phyloP scores from a whole-genome alignment of 2,113 vertebrate species.

The Vidua macroura region DNA sequence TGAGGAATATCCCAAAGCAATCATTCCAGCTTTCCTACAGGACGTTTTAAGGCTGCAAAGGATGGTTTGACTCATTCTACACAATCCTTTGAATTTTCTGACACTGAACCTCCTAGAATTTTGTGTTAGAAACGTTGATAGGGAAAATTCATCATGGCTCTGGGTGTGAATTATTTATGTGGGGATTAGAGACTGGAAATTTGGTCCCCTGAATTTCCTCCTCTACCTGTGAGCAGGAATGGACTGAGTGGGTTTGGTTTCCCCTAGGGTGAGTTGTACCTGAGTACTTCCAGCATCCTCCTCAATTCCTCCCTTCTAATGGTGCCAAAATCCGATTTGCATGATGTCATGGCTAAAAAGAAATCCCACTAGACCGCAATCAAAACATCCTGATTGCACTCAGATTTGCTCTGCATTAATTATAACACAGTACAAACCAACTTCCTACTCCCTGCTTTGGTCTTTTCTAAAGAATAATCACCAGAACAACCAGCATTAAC shows the following conservation, averaged over 20 bases:
- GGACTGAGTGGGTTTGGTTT: not conserved
- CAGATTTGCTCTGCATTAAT: constrained; percentile 38
- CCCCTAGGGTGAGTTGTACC: not conserved
- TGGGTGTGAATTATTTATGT: not conserved
- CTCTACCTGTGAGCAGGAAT: not conserved
- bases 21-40: not conserved
- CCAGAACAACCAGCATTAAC: not conserved
- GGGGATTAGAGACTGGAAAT: not conserved
- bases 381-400: constrained; percentile 52
- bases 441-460: not conserved
- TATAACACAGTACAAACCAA: not conserved
- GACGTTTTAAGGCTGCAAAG: not conserved
- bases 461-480: not conserved
- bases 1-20: not conserved
- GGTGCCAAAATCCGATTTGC: not conserved
- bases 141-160: not conserved
- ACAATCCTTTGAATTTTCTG: not conserved
- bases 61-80: not conserved
- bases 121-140: not conserved
- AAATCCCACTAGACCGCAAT: constrained; percentile 31
- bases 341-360: constrained; percentile 10
- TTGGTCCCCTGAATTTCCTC: not conserved
- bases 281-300: not conserved
- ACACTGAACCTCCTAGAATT: not conserved
- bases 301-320: not conserved